Percentiles rank a stretch among this genome's conserved stretches.
These are phyloP conservation scores for Tuta absoluta DNA, from an alignment of 2,888 invertebrate species.

Conservation along the genomic window DNA sequence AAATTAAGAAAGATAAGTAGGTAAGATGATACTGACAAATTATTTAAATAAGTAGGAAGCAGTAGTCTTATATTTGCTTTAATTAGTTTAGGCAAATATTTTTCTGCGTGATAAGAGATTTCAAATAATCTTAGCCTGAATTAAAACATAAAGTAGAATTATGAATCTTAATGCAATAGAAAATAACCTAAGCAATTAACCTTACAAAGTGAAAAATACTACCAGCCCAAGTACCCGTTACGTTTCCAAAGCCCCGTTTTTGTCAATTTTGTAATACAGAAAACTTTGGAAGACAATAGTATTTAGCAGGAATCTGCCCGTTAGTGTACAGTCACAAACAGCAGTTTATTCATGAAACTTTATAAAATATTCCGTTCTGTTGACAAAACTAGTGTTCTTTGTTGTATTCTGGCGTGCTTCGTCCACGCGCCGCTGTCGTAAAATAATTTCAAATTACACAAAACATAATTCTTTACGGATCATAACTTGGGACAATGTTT, in stretches of 20 bases:
- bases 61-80: not conserved
- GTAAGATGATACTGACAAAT: not conserved
- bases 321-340: constrained; percentile 29
- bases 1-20: not conserved
- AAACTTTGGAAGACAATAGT: constrained; percentile 38
- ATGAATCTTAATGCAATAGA: too few species aligned
- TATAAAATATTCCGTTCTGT: not conserved
- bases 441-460: constrained; percentile 52
- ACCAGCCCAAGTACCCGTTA: constrained; percentile 5
- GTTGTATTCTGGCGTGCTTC: constrained; percentile 31
- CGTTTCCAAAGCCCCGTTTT: constrained; percentile 2
- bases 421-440: constrained; percentile 34
- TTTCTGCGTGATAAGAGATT: not conserved
- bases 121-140: not conserved
- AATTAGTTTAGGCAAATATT: not conserved
- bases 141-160: too few species aligned
- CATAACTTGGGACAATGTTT: constrained; percentile 59
- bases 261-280: constrained; percentile 36
- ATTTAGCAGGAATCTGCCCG: constrained; percentile 40
- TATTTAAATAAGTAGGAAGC: not conserved
- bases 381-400: constrained; percentile 19
- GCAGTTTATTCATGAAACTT: not conserved
- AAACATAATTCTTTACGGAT: constrained; percentile 62
- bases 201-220: too few species aligned
- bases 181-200: too few species aligned